phyloP scores from a whole-genome alignment of 2,797 vertebrate species.

The Lagorchestes hirsutus region DNA sequence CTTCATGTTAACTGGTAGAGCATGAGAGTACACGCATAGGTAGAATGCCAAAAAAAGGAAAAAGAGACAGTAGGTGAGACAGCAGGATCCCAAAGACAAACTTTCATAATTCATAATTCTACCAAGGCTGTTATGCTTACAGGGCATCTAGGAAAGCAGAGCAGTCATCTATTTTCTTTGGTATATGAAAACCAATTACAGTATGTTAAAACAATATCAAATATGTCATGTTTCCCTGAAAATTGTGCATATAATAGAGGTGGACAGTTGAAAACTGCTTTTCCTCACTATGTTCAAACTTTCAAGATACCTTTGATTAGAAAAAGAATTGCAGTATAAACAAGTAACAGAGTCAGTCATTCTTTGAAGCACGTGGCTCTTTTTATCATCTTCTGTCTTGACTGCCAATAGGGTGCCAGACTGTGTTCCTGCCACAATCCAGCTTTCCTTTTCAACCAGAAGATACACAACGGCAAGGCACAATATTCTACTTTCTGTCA shows the following conservation, averaged over 20 bases:
- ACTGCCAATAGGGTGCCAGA: slow-evolving; percentile 91
- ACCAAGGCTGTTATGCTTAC: not conserved
- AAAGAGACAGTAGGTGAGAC: not conserved
- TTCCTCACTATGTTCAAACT: slow-evolving; percentile 47
- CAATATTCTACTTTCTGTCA: slow-evolving; percentile 92
- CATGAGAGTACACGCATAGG: not conserved
- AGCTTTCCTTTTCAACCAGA: slow-evolving; percentile 88
- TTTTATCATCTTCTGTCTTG: slow-evolving; percentile 84
- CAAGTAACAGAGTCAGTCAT: slow-evolving; percentile 94
- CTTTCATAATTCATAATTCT: not conserved
- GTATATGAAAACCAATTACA: slow-evolving; percentile 9
- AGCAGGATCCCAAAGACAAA: not conserved
- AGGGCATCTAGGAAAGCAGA: not conserved
- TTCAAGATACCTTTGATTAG: slow-evolving; percentile 87
- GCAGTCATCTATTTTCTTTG: slow-evolving; percentile 6
- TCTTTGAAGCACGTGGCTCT: slow-evolving; percentile 89
- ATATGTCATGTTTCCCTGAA: not conserved
- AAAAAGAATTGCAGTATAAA: slow-evolving; percentile 90
- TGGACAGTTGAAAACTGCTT: not conserved
- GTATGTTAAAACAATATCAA: not conserved
- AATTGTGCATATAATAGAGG: slow-evolving; percentile 10
- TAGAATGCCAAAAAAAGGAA: not conserved
- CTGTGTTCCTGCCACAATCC: slow-evolving; percentile 95
- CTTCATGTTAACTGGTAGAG: not conserved
- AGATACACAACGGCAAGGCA: slow-evolving; percentile 91